Percentiles rank a stretch among this genome's conserved stretches.
These are phyloP conservation scores for Caenorhabditis sp. DNA, from an alignment of 2,888 invertebrate genomes.

Conservation along the genomic window DNA sequence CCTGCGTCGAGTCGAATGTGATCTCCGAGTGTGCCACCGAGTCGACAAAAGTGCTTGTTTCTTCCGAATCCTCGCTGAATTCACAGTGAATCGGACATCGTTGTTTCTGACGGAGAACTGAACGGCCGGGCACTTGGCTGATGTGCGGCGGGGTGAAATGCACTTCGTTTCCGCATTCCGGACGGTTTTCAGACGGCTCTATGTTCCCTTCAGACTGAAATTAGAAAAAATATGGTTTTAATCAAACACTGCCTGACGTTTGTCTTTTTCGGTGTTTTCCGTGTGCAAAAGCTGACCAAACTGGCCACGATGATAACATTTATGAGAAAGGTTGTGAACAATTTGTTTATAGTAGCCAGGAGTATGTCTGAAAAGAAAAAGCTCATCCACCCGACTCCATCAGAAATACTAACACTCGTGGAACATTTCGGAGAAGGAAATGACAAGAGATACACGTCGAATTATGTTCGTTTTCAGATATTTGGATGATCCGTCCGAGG, in stretches of 20 bases:
- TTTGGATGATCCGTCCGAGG: conserved; percentile 60
- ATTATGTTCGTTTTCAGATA: conserved; percentile 65
- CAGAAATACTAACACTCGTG: neutral
- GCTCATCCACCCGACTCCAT: neutral
- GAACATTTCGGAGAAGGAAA: neutral
- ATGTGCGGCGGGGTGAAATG: conserved; percentile 42
- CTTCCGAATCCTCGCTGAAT: conserved; percentile 7
- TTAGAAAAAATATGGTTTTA: neutral
- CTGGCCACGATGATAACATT: conserved; percentile 14
- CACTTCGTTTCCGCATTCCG: conserved; percentile 25
- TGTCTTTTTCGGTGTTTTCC: neutral
- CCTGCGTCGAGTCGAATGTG: conserved; percentile 39
- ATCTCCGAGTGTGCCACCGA: conserved; percentile 20
- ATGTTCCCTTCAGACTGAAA: no score
- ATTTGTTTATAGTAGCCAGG: neutral
- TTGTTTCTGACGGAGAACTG: conserved; percentile 18
- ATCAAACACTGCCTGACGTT: neutral
- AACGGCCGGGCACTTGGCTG: conserved; percentile 6
- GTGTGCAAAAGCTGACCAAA: neutral
- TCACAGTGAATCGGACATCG: conserved; percentile 17
- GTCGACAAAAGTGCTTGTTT: neutral
- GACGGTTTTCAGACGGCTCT: no score
- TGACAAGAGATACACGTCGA: neutral
- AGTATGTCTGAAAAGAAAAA: neutral
- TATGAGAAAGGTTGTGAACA: conserved; percentile 4